Evolutionary conservation across 2,113 vertebrate genomes (phyloP), one percentile per base, ranked within the genome.

Genomic region (Ammodytes marinus): DNA sequence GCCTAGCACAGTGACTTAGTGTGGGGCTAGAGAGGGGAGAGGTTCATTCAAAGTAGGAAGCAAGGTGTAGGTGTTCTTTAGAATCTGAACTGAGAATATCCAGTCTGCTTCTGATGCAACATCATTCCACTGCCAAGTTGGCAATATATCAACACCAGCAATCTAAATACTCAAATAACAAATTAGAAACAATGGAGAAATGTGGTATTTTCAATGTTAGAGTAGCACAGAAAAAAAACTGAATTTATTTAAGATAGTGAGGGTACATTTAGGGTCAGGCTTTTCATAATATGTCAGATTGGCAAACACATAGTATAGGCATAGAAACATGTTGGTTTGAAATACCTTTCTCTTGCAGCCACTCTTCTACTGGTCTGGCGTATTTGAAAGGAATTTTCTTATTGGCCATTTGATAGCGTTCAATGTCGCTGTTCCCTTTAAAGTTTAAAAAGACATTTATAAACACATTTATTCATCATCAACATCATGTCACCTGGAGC

Each of bases 321-420:
- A 64, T 1, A 69, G 14, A 74, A 54, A 58, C 5, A 74, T 37
- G 52, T 74, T 81, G 17, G 37, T 67, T 42, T 74, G 87, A 93
- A 74, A 91, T 99, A 99, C 98, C 98, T 99, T 99, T 99, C 92
- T 99, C 98, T 93, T 98, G 98, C 80, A 99, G 97, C 97, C 98
- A 99, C 87, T 99, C 98, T 83, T 99, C 98, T 96, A 99, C 97
- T 10, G 97, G 97, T 91, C 98, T 96, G 95, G 96, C 91, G 95
- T 98, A 98, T 97, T 99, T 99, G 96, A 98, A 99, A 94, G 98
- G 97, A 94, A 99, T 98, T 98, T 99, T 99, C 97, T 97, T 98
- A 97, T 96, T 99, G 96, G 97, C 98, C 97, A 97, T 98, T 96
- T 98, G 97, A 96, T 97, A 96, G 91, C 97, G 97, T 95, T 99